A percentile compares a stretch with the other conserved stretches of the same genome.
Evolutionary conservation across 2,797 vertebrate species (phyloP).

Genomic region (Heteromormyrus szaboi): DNA sequence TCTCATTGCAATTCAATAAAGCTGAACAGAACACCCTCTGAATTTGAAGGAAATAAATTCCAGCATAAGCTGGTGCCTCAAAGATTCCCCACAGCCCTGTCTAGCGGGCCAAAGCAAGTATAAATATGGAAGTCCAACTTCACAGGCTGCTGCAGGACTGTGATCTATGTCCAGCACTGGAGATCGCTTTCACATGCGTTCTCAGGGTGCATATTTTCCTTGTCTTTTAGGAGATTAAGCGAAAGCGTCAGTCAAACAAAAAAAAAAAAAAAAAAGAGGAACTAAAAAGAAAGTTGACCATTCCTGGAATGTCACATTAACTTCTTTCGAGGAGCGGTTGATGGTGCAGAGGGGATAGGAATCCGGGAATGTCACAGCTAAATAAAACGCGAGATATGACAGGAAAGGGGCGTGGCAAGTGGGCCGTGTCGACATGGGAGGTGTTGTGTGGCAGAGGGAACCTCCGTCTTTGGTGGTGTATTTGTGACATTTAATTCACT

Average conservation of each 20-base stretch:
- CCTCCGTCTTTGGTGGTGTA: background rate
- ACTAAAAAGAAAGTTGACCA: background rate
- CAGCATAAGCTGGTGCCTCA: constrained; percentile 42
- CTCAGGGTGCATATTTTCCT: constrained; percentile 32
- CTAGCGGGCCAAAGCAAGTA: constrained; percentile 48
- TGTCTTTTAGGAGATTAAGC: constrained; percentile 23
- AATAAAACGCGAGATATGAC: constrained; percentile 39
- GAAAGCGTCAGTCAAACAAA: background rate
- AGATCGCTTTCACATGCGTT: constrained; percentile 43
- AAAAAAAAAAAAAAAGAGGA: background rate
- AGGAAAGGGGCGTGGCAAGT: constrained; percentile 34
- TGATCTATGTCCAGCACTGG: constrained; percentile 44
- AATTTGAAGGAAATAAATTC: constrained; percentile 43
- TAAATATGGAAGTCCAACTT: constrained; percentile 52
- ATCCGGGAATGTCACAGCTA: constrained; percentile 36
- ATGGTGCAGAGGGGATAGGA: constrained; percentile 10
- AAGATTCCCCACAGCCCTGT: constrained; percentile 41
- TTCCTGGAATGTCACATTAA: constrained; percentile 13
- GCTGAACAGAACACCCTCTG: background rate
- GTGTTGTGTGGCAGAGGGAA: constrained; percentile 16
- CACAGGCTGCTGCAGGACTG: constrained; percentile 44
- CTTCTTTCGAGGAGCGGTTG: constrained; percentile 28
- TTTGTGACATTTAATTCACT: background rate
- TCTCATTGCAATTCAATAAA: constrained; percentile 17
- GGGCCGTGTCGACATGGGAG: constrained; percentile 21